These are phyloP conservation scores for Caenorhabditis wallacei DNA, from an alignment of 2,888 invertebrate species.

Conservation along the genomic window DNA sequence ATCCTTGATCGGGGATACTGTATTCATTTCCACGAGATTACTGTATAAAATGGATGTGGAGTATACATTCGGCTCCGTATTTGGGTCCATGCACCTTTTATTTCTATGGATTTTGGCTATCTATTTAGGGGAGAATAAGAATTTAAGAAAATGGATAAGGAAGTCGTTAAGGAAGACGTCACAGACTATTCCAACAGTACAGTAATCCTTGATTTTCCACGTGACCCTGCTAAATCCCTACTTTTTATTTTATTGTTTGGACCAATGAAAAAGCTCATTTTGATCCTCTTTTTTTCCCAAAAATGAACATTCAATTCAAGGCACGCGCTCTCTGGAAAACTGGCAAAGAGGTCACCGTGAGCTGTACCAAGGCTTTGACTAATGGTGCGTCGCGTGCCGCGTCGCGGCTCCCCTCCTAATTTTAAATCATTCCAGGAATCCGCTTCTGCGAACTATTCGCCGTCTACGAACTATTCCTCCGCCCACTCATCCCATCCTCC, in stretches of 20 bases:
- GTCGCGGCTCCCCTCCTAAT: too few relatives aligned
- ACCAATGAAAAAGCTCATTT: background rate
- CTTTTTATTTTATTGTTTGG: too few relatives aligned
- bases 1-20: background rate
- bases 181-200: background rate
- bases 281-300: background rate
- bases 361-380: constrained; percentile 18
- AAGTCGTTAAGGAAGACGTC: background rate
- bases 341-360: constrained; percentile 39
- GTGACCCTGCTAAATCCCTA: background rate
- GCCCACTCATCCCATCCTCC: constrained; percentile 28
- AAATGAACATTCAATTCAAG: constrained; percentile 50
- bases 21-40: background rate
- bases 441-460: constrained; percentile 49
- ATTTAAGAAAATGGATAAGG: background rate
- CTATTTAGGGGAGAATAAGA: background rate
- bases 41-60: background rate
- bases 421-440: constrained; percentile 32
- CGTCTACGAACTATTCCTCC: constrained; percentile 22
- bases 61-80: background rate
- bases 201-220: too few relatives aligned
- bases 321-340: constrained; percentile 47
- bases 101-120: constrained; percentile 3
- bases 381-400: background rate
- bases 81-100: background rate